These are phyloP conservation scores for Bryconaethiops microstoma DNA, from an alignment of 2,797 vertebrate species.

Conservation along the genomic window DNA sequence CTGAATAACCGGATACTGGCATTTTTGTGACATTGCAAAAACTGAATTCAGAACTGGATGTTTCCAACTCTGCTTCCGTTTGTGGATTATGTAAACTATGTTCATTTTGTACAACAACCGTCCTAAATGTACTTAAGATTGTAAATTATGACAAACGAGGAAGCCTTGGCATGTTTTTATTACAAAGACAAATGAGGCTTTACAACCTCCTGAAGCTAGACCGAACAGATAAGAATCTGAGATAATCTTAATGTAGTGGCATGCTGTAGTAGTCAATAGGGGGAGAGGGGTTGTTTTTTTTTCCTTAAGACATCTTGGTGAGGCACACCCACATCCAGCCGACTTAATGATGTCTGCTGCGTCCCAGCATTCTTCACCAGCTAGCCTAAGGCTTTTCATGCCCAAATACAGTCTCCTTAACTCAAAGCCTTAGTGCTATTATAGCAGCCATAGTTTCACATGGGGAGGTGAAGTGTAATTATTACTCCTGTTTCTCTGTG, in stretches of 20 bases:
- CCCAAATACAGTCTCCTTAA: not conserved
- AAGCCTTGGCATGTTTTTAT: conserved; percentile 53
- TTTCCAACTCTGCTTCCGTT: too few relatives aligned
- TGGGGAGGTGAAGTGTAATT: not conserved
- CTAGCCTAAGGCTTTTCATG: conserved; percentile 14
- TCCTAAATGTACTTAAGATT: not conserved
- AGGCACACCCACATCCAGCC: conserved; percentile 28
- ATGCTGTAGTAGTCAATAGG: conserved; percentile 8
- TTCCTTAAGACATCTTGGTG: conserved; percentile 25
- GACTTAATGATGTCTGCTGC: conserved; percentile 34
- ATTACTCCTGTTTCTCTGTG: not conserved
- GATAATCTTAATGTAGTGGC: conserved; percentile 3
- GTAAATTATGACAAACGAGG: conserved; percentile 53
- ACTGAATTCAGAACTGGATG: too few relatives aligned
- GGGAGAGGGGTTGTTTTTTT: conserved; percentile 37
- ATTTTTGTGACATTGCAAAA: too few relatives aligned
- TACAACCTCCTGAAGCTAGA: conserved; percentile 38
- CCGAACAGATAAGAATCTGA: conserved; percentile 36
- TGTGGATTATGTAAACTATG: too few relatives aligned
- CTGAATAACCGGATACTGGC: too few relatives aligned
- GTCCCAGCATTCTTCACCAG: conserved; percentile 5
- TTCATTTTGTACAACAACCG: not conserved
- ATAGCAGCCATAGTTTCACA: not conserved
- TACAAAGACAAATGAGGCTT: conserved; percentile 52
- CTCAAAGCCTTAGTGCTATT: not conserved